Evolutionary conservation across 2,113 vertebrate genomes (phyloP), one percentile per base, ranked within the genome.

Genomic region (Syngnathus typhle): DNA sequence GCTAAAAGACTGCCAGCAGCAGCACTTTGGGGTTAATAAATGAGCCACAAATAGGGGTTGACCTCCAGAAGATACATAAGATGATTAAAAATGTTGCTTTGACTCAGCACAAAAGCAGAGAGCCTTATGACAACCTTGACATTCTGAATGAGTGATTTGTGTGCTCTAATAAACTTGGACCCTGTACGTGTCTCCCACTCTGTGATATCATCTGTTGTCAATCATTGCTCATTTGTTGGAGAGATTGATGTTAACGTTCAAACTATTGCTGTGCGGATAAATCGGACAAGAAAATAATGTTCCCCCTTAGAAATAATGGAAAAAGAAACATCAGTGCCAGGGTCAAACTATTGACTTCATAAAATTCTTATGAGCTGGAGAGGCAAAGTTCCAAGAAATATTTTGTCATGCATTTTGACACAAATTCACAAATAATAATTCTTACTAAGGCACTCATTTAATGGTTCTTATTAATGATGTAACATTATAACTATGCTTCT

Each of bases 21-120:
- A 86, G 78, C 69, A 77, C 85, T 89, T 84, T 75, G 77, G 74
- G 82, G 86, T 87, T 88, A 89, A 86, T 87, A 89, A 88, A 90
- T 89, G 84, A 80, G 83, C 60, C 73, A 71, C 74, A 87, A 80
- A 88, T 87, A 72, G 74, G 60, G 88, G 38, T 84, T 89, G 83
- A 89, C 86, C 87, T 89, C 81, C 75, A 75, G 58, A 56, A 71
- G 73, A 85, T 81, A 88, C 70, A 69, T 64, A 81, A 78, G 78
- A 81, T 55, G 8, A 83, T 89, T 85, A 91, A 84, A 89, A 88
- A 90, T 84, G 78, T 78, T 80, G 77, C 77, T 82, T 84, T 90
- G 86, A 87, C 80, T 82, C 75, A 61, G 69, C 78, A 74, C 67
- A 67, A 69, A 83, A 77, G 75, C 71, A 54, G 70, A 61, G 67